Percentiles rank a stretch among this genome's conserved stretches.
phyloP scores from a whole-genome alignment of 2,797 vertebrate genomes.

The Chiroxiphia lanceolata region DNA sequence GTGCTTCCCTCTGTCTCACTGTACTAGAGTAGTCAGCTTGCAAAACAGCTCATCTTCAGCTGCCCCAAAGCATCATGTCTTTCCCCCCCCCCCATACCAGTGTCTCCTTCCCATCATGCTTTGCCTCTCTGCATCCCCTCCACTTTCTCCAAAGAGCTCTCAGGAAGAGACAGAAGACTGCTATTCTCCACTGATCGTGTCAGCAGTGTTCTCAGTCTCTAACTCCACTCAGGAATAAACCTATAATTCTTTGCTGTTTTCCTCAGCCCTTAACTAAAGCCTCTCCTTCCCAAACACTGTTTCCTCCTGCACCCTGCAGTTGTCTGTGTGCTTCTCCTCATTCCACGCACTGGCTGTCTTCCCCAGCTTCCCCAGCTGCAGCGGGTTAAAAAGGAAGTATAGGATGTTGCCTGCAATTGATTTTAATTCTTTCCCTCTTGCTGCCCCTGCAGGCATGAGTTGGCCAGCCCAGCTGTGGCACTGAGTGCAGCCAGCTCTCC shows the following conservation, averaged over 20 bases:
- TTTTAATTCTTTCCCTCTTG: constrained; percentile 40
- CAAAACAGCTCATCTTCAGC: neutral
- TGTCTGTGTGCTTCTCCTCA: neutral
- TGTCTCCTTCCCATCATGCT: neutral
- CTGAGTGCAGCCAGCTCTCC: neutral
- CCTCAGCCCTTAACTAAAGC: neutral
- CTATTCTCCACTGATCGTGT: neutral
- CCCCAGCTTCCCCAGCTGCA: neutral
- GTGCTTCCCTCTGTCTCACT: neutral
- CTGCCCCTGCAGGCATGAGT: constrained; percentile 34
- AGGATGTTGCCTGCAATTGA: constrained; percentile 36
- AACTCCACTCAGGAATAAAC: neutral
- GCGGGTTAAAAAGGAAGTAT: neutral
- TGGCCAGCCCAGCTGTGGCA: neutral
- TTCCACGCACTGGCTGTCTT: neutral
- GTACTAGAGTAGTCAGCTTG: neutral
- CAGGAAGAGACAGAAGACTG: neutral
- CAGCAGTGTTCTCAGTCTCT: neutral
- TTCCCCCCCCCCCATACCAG: neutral
- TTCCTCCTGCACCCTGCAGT: neutral
- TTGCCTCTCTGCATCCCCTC: neutral
- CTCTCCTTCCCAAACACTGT: neutral
- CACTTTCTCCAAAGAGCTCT: neutral
- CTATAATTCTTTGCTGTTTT: neutral
- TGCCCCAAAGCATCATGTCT: neutral